Percentiles rank a stretch among this genome's conserved stretches.
These are phyloP conservation scores for Cotesia glomerata DNA, from an alignment of 1,140 invertebrate genomes.

Conservation along the genomic window DNA sequence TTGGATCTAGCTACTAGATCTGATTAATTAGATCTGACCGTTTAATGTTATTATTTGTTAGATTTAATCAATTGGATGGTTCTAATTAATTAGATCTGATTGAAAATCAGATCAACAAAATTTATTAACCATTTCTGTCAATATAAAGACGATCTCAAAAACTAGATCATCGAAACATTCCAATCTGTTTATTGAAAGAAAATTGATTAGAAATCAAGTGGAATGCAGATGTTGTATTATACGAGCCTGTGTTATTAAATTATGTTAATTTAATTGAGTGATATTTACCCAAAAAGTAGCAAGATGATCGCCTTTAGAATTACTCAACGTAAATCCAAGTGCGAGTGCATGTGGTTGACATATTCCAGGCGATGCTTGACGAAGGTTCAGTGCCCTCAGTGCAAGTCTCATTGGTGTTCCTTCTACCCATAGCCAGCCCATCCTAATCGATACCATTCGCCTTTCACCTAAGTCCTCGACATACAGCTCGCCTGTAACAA, in stretches of 20 bases:
- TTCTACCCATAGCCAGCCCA: conserved; percentile 61
- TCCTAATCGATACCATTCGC: conserved; percentile 56
- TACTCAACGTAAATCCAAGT: conserved; percentile 58
- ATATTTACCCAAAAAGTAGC: conserved; percentile 60
- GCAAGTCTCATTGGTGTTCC: conserved; percentile 58
- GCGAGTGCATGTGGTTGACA: conserved; percentile 57
- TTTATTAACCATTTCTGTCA: too few relatives aligned
- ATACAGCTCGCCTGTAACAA: conserved; percentile 62
- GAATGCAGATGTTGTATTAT: too few relatives aligned
- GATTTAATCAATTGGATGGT: too few relatives aligned
- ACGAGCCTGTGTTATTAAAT: too few relatives aligned
- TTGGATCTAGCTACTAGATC: too few relatives aligned
- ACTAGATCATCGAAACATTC: too few relatives aligned
- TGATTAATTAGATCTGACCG: too few relatives aligned
- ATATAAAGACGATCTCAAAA: too few relatives aligned
- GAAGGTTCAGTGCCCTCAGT: conserved; percentile 62
- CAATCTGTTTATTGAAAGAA: too few relatives aligned
- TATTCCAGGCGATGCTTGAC: conserved; percentile 56
- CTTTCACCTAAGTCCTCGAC: conserved; percentile 58
- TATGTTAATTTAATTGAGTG: neutral
- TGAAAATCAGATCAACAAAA: too few relatives aligned
- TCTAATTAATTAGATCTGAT: too few relatives aligned
- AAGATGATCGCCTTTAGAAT: conserved; percentile 51
- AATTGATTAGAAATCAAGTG: too few relatives aligned
- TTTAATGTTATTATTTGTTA: neutral